phyloP scores from a whole-genome alignment of 2,113 vertebrate species.

The Tetraodon nigroviridis region DNA sequence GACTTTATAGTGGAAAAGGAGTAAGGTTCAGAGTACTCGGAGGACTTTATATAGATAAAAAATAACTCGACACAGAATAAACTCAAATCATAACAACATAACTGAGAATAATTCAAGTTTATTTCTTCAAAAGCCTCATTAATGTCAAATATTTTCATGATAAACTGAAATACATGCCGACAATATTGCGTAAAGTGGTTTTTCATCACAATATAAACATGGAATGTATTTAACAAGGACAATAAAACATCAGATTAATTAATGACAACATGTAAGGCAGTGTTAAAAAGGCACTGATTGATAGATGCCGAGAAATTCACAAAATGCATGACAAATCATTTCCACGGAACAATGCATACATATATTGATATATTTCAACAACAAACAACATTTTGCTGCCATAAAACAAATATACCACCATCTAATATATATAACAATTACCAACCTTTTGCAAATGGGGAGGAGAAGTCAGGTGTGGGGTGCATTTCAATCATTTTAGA shows the following conservation, averaged over 20 bases:
- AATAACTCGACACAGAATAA: too few relatives aligned
- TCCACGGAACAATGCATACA: slow-evolving; percentile 26
- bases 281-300: slow-evolving; percentile 58
- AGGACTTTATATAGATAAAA: too few relatives aligned
- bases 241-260: slow-evolving; percentile 12
- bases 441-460: not conserved
- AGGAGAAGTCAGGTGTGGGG: slow-evolving; percentile 2
- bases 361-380: slow-evolving; percentile 11
- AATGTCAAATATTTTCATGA: slow-evolving; percentile 53
- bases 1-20: too few relatives aligned
- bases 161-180: slow-evolving; percentile 46
- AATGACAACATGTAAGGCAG: slow-evolving; percentile 50
- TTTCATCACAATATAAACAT: slow-evolving; percentile 29
- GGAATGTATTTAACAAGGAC: slow-evolving; percentile 5
- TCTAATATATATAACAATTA: slow-evolving; percentile 31
- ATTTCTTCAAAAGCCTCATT: slow-evolving; percentile 1
- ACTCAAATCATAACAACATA: too few relatives aligned
- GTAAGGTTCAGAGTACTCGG: too few relatives aligned
- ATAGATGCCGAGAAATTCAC: slow-evolving; percentile 3
- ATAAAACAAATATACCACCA: slow-evolving; percentile 3
- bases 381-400: not conserved
- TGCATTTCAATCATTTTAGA: slow-evolving; percentile 11
- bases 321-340: slow-evolving; percentile 1
- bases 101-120: slow-evolving; percentile 21
- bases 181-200: slow-evolving; percentile 33